Percentiles rank a stretch among this genome's conserved stretches.
Evolutionary conservation across 2,888 invertebrate genomes (phyloP).

Genomic region (Adineta ricciae): DNA sequence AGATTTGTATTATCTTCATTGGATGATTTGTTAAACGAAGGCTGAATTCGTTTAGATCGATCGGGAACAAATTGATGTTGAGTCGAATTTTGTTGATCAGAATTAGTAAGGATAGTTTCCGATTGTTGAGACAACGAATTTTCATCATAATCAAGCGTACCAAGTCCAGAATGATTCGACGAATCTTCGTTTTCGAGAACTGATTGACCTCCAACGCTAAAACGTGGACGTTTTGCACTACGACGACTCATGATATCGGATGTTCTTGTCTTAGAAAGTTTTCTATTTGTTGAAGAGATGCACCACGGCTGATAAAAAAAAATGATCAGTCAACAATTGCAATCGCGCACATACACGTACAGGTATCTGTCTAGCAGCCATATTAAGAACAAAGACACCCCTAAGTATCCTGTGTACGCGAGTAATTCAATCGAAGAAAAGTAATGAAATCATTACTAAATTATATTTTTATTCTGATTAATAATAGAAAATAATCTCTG

Average conservation of each 20-base stretch:
- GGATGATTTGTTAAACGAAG: not conserved
- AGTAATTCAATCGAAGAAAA: not conserved
- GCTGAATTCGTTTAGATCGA: not conserved
- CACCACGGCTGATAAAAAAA: no score
- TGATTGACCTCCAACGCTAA: not conserved
- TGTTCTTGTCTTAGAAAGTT: no score
- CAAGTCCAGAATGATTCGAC: not conserved
- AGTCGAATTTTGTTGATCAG: not conserved
- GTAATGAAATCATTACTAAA: not conserved
- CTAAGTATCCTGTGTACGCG: not conserved
- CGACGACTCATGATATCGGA: not conserved
- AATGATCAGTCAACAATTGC: no score
- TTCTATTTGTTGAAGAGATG: not conserved
- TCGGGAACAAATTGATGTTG: not conserved
- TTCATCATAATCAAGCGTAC: not conserved
- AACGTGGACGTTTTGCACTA: not conserved
- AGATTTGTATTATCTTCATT: conserved; percentile 22
- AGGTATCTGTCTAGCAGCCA: not conserved
- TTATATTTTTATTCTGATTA: not conserved
- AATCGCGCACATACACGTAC: no score
- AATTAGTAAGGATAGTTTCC: not conserved
- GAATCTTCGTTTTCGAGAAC: not conserved
- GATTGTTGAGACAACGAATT: not conserved
- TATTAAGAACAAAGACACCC: not conserved
- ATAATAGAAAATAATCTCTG: not conserved